Base-by-base conservation (phyloP, 1,140 invertebrate genomes). In the Paralvinella palmiformis region DNA sequence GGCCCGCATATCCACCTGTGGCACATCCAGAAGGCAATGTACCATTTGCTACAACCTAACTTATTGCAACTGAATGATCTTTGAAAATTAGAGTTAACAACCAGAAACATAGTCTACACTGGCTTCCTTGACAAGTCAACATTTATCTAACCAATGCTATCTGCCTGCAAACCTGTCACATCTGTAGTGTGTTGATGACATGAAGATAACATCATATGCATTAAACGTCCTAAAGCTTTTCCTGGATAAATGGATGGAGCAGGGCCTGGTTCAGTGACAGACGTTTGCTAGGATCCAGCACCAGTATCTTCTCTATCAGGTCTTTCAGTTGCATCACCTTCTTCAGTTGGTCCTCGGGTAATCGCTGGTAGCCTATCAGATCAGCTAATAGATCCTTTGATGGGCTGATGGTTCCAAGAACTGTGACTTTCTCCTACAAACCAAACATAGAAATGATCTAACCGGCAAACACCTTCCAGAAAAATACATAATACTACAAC, bases 161-260 rank as follows among this genome's bases (percentile, higher is more conserved):
- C 10, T 10, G 10, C 24, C 48, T 27, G 0, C 0, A 29, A 29
- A 27, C 24, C 20, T 52, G 48, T n/a, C 31, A 29, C 48, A n/a
- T n/a, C n/a, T n/a, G n/a, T n/a, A n/a, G n/a, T n/a, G n/a, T n/a
- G n/a, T n/a, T n/a, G n/a, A n/a, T n/a, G n/a, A n/a, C n/a, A n/a
- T n/a, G n/a, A n/a, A n/a, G n/a, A n/a, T n/a, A n/a, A n/a, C 3
- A 29, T 10, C 13, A 52, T 31, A 17, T 56, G 22, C 53, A n/a
- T 22, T 6, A 22, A 24, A 32, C 37, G 10, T 4, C 20, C 27
- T 57, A 65, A n/a, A 36, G 33, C 41, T 78, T 78, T 78, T 96
- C 96, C 82, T 91, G 88, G 76, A 99, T 97, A 83, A 99, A 99
- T 1, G 94, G 90, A 84, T 99, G 96, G 31, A 89, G 88, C 27